Evolutionary conservation across 2,797 vertebrate genomes (phyloP).

Genomic region (Xyrichtys novacula): DNA sequence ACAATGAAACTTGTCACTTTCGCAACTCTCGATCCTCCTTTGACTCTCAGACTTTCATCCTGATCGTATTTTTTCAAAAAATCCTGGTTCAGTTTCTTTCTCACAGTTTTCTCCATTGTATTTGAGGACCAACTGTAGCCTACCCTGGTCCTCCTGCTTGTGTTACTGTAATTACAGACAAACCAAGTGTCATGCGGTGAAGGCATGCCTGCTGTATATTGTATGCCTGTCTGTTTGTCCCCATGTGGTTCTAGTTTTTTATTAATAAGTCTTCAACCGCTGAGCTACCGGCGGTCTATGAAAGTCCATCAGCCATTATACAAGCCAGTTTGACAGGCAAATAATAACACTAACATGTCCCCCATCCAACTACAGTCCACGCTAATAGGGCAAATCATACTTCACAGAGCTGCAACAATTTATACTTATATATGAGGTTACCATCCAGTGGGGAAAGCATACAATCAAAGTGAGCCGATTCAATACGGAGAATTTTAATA

Average conservation of each 20-base stretch:
- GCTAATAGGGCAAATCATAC: slow-evolving; percentile 20
- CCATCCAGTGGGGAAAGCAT: background rate
- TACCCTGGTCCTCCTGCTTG: background rate
- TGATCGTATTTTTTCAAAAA: slow-evolving; percentile 18
- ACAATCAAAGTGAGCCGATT: background rate
- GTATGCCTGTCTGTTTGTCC: slow-evolving; percentile 46
- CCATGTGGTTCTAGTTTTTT: slow-evolving; percentile 62
- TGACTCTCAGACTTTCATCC: slow-evolving; percentile 32
- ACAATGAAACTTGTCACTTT: slow-evolving; percentile 27
- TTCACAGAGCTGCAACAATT: slow-evolving; percentile 16
- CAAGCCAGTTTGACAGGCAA: slow-evolving; percentile 61
- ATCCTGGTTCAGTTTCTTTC: background rate
- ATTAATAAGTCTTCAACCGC: slow-evolving; percentile 62
- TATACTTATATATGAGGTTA: background rate
- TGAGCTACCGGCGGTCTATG: slow-evolving; percentile 58
- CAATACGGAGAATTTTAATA: background rate
- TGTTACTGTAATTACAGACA: slow-evolving; percentile 32
- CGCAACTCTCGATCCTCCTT: slow-evolving; percentile 22
- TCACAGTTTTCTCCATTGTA: background rate
- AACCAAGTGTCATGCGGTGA: slow-evolving; percentile 26
- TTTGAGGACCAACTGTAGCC: slow-evolving; percentile 7
- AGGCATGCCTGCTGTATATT: slow-evolving; percentile 29
- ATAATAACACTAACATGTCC: slow-evolving; percentile 51
- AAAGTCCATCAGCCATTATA: slow-evolving; percentile 73
- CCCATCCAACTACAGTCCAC: slow-evolving; percentile 20